A percentile compares a stretch with the other conserved stretches of the same genome.
Conservation (phyloP, 2,797 vertebrate species). For the Cynopterus sphinx region DNA sequence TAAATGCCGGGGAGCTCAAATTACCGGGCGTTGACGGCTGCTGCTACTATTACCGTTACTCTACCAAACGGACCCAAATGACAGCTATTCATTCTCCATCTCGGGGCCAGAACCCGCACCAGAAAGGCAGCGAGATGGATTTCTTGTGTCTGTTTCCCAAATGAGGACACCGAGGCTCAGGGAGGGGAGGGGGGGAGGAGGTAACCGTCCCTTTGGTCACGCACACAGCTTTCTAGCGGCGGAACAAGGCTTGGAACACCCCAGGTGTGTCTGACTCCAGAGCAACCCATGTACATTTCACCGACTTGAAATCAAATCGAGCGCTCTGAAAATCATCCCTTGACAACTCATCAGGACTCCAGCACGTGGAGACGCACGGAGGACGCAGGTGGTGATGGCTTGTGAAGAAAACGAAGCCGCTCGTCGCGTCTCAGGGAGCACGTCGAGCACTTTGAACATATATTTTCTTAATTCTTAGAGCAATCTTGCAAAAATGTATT, state of each 20-base stretch:
- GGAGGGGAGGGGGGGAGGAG: background rate
- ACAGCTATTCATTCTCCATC: accelerated
- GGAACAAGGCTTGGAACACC: background rate
- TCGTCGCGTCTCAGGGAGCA: background rate
- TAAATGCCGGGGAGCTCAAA: background rate
- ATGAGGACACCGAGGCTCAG: slow-evolving; percentile 21
- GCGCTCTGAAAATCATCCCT: background rate
- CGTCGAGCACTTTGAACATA: background rate
- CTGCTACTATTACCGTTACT: accelerated
- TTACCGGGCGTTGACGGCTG: accelerated
- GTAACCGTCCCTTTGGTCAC: accelerated
- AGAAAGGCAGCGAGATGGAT: background rate
- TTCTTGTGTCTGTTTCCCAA: background rate
- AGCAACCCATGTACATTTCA: background rate
- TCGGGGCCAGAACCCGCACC: background rate
- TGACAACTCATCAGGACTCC: background rate
- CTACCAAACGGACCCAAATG: background rate
- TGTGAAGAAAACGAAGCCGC: background rate
- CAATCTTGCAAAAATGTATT: background rate
- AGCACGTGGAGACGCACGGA: background rate
- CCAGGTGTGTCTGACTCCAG: background rate
- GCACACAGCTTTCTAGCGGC: background rate
- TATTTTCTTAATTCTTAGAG: background rate
- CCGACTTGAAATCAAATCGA: background rate
- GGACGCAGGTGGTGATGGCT: accelerated